Conservation (phyloP, 2,797 vertebrate species). For the Clarias platycephalus region DNA sequence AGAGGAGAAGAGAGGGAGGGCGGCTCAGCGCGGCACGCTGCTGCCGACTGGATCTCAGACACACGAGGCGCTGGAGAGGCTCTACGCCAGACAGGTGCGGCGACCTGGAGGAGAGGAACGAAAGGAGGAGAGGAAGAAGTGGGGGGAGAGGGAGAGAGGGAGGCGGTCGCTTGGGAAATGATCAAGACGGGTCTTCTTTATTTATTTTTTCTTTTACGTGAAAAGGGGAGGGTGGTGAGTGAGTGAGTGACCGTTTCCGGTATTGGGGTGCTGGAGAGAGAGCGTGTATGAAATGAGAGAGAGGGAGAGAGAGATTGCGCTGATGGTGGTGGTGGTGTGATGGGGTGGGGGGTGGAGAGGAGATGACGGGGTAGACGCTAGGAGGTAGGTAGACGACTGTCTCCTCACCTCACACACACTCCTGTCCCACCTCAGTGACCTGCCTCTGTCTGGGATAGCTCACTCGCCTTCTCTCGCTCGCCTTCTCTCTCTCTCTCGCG, state of each 20-base stretch:
- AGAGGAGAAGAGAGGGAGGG: constrained; percentile 51
- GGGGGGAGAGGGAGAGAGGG: neutral
- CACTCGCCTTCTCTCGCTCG: constrained; percentile 5
- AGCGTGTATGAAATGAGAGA: constrained; percentile 56
- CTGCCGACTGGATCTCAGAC: constrained; percentile 73
- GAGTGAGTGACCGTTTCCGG: constrained; percentile 34
- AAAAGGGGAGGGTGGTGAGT: neutral
- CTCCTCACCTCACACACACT: constrained; percentile 17
- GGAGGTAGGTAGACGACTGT: constrained; percentile 34
- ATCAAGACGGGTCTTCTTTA: neutral
- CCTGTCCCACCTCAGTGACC: constrained; percentile 77
- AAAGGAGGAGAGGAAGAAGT: constrained; percentile 24
- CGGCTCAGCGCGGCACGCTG: constrained; percentile 75
- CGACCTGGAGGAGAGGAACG: constrained; percentile 52
- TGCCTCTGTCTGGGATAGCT: constrained; percentile 66
- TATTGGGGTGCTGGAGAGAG: constrained; percentile 5
- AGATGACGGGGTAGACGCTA: constrained; percentile 49
- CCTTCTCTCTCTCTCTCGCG: constrained; percentile 24
- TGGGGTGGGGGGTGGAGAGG: constrained; percentile 62
- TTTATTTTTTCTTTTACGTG: neutral
- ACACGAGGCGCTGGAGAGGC: constrained; percentile 72
- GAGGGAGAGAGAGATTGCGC: constrained; percentile 68
- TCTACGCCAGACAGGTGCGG: constrained; percentile 64
- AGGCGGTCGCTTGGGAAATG: constrained; percentile 11
- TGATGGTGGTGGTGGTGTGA: constrained; percentile 35